Evolutionary conservation across 2,888 invertebrate genomes (phyloP).

Genomic region (Pseudococcus longispinus): DNA sequence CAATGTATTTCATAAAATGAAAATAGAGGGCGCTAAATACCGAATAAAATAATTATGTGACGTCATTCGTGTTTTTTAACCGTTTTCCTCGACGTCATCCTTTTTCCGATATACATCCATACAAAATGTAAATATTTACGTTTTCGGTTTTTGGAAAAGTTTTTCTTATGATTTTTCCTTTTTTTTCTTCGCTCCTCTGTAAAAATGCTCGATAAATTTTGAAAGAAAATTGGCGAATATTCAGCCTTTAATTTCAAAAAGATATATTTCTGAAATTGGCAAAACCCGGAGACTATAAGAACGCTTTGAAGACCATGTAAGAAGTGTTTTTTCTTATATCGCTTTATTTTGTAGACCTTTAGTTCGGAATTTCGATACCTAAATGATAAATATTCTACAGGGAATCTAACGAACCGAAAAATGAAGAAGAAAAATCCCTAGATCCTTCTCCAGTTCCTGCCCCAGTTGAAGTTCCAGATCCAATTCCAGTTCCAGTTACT

Average conservation of each 20-base stretch:
- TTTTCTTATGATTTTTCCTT: background rate
- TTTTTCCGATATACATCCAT: background rate
- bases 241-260: background rate
- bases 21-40: background rate
- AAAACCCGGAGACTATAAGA: background rate
- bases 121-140: background rate
- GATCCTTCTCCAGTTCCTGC: background rate
- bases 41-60: background rate
- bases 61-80: background rate
- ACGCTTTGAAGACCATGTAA: background rate
- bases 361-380: background rate
- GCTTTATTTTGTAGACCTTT: background rate
- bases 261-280: background rate
- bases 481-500: background rate
- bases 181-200: too few species aligned
- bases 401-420: background rate
- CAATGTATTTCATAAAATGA: background rate
- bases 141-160: background rate
- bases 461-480: background rate
- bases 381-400: background rate
- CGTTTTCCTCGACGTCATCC: too few species aligned
- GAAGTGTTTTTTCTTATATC: background rate
- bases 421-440: conserved; percentile 2
- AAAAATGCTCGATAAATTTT: background rate
- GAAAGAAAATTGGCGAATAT: background rate